Conservation (phyloP, 2,113 vertebrate species). For the Hippolais icterina region DNA sequence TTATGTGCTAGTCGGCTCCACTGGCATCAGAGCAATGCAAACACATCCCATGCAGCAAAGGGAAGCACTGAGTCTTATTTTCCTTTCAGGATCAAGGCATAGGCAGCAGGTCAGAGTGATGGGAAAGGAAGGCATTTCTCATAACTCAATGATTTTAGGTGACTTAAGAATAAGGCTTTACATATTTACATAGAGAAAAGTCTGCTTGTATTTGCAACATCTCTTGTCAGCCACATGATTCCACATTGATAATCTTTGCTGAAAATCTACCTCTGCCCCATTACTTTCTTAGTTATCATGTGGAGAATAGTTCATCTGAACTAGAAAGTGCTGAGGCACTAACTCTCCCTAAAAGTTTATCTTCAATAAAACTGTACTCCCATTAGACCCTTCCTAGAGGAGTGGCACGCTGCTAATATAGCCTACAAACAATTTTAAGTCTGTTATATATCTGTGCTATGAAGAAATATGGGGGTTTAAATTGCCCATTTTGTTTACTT, state of each 20-base stretch:
- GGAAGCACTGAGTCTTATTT: neutral
- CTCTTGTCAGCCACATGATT: neutral
- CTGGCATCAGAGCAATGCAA: neutral
- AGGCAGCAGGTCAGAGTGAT: neutral
- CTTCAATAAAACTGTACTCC: neutral
- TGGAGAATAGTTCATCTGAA: neutral
- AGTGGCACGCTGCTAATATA: neutral
- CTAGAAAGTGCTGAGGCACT: neutral
- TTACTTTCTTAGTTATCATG: neutral
- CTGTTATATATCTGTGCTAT: neutral
- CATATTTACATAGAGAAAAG: neutral
- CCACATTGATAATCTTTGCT: neutral
- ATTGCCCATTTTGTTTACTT: neutral
- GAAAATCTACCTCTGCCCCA: neutral
- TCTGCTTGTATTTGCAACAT: neutral
- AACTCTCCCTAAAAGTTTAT: neutral
- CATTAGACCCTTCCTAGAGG: neutral
- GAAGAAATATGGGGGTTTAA: neutral
- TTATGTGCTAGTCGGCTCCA: neutral
- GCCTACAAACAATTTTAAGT: neutral
- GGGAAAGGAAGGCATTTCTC: neutral
- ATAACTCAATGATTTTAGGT: neutral
- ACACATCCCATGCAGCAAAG: neutral
- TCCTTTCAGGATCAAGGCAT: neutral
- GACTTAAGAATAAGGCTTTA: neutral